Conservation (phyloP, 2,888 invertebrate species). For the Tupiocoris notatus region DNA sequence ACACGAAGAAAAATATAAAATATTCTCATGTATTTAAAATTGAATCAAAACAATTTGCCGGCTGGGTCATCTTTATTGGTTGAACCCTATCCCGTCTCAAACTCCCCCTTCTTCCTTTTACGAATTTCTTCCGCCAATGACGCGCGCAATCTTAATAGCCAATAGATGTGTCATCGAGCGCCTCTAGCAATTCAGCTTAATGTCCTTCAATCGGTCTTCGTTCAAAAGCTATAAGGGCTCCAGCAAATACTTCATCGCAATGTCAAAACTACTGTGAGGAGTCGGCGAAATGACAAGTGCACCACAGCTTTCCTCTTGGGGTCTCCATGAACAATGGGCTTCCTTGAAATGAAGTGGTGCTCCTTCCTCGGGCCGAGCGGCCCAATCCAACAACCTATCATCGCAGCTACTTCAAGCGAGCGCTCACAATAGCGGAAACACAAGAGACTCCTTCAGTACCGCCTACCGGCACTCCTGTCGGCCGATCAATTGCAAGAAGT, state of each 20-base stretch:
- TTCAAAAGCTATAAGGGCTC: no score
- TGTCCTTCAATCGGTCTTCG: conserved; percentile 1
- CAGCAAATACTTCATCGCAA: conserved; percentile 15
- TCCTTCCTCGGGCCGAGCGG: neutral
- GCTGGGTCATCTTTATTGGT: no score
- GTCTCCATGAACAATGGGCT: conserved; percentile 14
- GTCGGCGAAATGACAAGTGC: conserved; percentile 16
- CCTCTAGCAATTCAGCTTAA: no score
- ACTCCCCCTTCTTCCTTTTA: no score
- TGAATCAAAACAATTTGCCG: no score
- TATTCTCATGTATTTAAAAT: no score
- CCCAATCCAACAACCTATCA: conserved; percentile 5
- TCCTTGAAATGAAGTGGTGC: neutral
- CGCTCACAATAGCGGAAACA: conserved; percentile 3
- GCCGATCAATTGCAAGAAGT: conserved; percentile 8
- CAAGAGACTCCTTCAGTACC: neutral
- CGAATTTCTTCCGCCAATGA: neutral
- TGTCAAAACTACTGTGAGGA: no score
- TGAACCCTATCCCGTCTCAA: no score
- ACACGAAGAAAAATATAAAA: no score
- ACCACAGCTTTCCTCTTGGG: no score
- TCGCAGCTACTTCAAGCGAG: no score
- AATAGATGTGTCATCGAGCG: neutral
- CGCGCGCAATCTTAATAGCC: conserved; percentile 2
- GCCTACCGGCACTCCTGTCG: neutral